Conservation (phyloP, 1,140 invertebrate species). For the Globodera ellingtonae region DNA sequence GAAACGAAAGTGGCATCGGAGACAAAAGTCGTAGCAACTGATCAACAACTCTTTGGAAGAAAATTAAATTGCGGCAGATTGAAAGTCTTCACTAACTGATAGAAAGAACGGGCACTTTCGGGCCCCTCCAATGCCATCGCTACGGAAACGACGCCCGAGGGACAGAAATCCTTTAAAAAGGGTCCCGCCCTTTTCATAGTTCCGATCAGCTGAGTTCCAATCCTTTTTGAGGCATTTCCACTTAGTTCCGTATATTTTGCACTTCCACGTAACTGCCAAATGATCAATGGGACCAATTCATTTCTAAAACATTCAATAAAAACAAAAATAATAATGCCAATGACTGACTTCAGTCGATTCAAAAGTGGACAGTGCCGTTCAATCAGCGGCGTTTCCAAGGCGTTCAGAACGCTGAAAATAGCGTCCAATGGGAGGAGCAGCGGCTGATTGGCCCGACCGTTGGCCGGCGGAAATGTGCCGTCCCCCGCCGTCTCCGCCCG, state of each 20-base stretch:
- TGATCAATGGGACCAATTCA: constrained; percentile 20
- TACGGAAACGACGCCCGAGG: background rate
- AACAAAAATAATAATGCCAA: background rate
- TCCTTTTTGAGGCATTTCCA: constrained; percentile 6
- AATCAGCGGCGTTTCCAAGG: constrained; percentile 5
- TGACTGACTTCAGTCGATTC: constrained; percentile 12
- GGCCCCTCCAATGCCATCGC: constrained; percentile 19
- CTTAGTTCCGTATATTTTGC: background rate
- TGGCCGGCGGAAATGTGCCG: background rate
- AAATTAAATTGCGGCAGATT: too few species aligned
- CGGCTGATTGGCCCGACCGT: constrained; percentile 6
- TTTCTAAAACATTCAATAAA: constrained; percentile 4
- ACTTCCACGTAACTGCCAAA: constrained; percentile 24
- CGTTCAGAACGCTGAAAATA: constrained; percentile 19
- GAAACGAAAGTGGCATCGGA: background rate
- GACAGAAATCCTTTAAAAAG: background rate
- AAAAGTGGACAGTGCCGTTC: constrained; percentile 12
- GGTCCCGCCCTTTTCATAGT: constrained; percentile 5
- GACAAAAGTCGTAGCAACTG: constrained; percentile 22
- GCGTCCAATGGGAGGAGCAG: constrained; percentile 22
- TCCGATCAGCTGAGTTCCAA: background rate
- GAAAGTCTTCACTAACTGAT: background rate
- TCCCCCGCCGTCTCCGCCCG: background rate
- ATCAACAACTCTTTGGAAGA: constrained; percentile 19
- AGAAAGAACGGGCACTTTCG: constrained; percentile 24